Conservation (phyloP, 2,888 invertebrate species). For the Ochropacha duplaris region DNA sequence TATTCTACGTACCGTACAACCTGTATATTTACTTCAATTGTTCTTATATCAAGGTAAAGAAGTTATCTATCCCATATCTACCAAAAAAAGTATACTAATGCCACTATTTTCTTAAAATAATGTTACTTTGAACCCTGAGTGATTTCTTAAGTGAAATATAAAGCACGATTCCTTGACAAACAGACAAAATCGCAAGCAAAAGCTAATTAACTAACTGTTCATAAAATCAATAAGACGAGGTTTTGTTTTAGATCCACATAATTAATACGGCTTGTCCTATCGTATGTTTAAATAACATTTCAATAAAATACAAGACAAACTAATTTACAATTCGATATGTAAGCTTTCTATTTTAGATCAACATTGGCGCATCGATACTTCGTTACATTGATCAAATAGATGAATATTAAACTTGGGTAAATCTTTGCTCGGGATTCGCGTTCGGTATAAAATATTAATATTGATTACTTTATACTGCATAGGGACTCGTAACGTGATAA, state of each 20-base stretch:
- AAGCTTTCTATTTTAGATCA: not conserved
- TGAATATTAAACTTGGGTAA: conserved; percentile 3
- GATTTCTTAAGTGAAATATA: too few species aligned
- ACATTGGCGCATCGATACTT: conserved; percentile 11
- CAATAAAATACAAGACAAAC: conserved; percentile 7
- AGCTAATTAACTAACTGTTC: not conserved
- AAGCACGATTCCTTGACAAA: too few species aligned
- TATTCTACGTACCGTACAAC: too few species aligned
- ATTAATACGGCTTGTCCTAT: not conserved
- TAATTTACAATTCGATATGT: conserved; percentile 10
- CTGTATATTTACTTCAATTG: too few species aligned
- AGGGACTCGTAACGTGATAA: too few species aligned
- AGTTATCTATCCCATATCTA: too few species aligned
- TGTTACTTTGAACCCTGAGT: too few species aligned
- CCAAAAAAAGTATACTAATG: too few species aligned
- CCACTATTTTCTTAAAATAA: too few species aligned
- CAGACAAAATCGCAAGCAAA: too few species aligned
- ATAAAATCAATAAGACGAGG: not conserved
- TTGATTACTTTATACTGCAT: not conserved
- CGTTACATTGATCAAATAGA: conserved; percentile 2
- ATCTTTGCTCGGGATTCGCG: not conserved
- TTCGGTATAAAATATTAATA: conserved; percentile 1
- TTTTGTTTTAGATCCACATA: not conserved
- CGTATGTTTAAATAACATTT: not conserved
- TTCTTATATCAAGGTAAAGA: too few species aligned